Percentiles rank a stretch among this genome's conserved stretches.
phyloP scores from a whole-genome alignment of 2,888 invertebrate species.

The Thumatha senex region DNA sequence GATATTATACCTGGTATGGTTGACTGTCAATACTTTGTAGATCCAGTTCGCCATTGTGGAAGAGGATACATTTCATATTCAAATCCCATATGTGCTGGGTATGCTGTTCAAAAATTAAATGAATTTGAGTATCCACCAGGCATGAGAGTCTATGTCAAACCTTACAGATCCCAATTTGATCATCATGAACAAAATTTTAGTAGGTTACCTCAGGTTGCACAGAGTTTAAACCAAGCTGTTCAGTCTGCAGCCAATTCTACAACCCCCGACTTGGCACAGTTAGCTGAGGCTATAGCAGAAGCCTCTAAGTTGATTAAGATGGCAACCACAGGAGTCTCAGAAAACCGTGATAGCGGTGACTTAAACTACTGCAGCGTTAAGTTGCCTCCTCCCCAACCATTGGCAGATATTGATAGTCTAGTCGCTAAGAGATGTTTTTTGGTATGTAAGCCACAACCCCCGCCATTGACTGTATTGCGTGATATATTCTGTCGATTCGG shows the following conservation, averaged over 20 bases:
- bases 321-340: constrained; percentile 70
- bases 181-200: constrained; percentile 43
- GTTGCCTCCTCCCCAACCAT: constrained; percentile 88
- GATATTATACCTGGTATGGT: constrained; percentile 89
- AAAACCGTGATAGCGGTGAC: constrained; percentile 51
- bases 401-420: constrained; percentile 86
- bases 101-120: constrained; percentile 93
- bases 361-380: constrained; percentile 86
- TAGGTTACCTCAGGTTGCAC: constrained; percentile 53
- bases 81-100: constrained; percentile 73
- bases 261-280: constrained; percentile 84
- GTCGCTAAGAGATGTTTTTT: constrained; percentile 87
- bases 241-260: constrained; percentile 43
- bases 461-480: constrained; percentile 90
- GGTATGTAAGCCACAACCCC: constrained; percentile 86
- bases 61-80: constrained; percentile 63
- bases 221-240: constrained; percentile 60
- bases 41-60: constrained; percentile 72
- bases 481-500: constrained; percentile 97
- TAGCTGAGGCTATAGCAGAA: constrained; percentile 90
- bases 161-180: constrained; percentile 71
- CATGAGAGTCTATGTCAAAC: constrained; percentile 89
- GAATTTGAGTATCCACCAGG: constrained; percentile 97
- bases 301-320: constrained; percentile 89
- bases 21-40: constrained; percentile 71